Evolutionary conservation across 2,888 invertebrate genomes (phyloP), one percentile per base, ranked within the genome.

Genomic region (Stegana nigrithorax): DNA sequence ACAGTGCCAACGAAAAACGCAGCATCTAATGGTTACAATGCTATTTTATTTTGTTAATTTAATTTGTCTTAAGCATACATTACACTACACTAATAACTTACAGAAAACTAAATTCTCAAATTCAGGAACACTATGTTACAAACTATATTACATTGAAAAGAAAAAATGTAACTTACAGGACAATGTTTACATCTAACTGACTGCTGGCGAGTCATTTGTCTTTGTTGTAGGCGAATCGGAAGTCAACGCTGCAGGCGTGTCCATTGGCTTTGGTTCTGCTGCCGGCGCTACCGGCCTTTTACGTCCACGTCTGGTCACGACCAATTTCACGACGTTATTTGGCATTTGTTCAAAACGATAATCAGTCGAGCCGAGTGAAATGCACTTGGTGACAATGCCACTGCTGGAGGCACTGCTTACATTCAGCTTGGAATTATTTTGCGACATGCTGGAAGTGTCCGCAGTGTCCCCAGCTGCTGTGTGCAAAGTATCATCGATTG

Each of bases 321-420:
- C 80, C 25, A 84, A 67, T 27, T 83, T 73, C 0, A 83, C 70
- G 29, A 80, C 72, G 64, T 80, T 76, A 3, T 82, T 77, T 8
- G 71, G 72, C 42, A 80, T 63, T 14, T 71, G 71, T 63, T 84
- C 84, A 47, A 81, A 81, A 47, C 81, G 78, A 71, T 84, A 84
- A 21, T 83, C 74, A 14, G 74, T 78, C 7, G 78, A 70, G 17
- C 84, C 84, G 10, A 84, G 57, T 0, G 81, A 78, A 21, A 83
- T 69, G 32, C 75, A 74, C 57, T 82, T 82, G 19, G 72, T 73
- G 2, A 78, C 63, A 45, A 25, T 60, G 19, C 53, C 53, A 21
- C 32, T 32, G 21, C 32, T 36, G 6, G 51, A 8, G 17, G 14
- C 7, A 2, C 2, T 23, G 25, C 12, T 47, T 6, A 12, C 23